Evolutionary conservation across 2,113 vertebrate genomes (phyloP).

Genomic region (Canis aureus): DNA sequence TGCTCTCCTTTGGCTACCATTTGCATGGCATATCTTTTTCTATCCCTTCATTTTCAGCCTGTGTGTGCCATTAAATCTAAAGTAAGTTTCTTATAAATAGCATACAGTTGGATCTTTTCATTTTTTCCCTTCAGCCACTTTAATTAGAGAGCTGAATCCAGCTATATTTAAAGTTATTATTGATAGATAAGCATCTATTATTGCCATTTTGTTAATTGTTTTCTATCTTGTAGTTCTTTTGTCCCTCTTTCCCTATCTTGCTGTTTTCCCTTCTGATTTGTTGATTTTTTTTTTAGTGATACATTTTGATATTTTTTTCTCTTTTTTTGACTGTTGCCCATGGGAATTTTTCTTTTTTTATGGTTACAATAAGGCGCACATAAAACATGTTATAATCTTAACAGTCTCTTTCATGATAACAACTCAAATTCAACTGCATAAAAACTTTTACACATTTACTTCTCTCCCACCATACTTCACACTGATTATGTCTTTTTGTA

Average conservation of each 20-base stretch:
- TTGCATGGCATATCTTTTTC: not conserved
- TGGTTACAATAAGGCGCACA: not conserved
- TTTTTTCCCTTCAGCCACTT: not conserved
- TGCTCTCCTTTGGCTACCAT: not conserved
- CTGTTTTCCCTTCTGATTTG: not conserved
- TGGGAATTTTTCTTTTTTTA: not conserved
- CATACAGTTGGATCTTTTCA: not conserved
- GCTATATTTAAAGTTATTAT: not conserved
- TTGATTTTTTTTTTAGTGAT: not conserved
- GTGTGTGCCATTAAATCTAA: not conserved
- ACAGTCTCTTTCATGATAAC: not conserved
- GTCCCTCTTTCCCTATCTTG: not conserved
- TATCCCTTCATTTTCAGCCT: not conserved
- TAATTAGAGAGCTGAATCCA: not conserved
- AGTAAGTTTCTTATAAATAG: not conserved
- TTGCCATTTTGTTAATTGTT: not conserved
- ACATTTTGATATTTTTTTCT: not conserved
- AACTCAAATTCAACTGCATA: not conserved
- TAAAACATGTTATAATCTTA: not conserved
- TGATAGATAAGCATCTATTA: not conserved
- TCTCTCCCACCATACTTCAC: not conserved
- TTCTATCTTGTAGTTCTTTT: not conserved
- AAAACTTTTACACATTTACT: not conserved
- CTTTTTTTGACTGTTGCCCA: not conserved
- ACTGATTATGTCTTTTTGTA: not conserved